Evolutionary conservation across 2,113 vertebrate genomes (phyloP).

Genomic region (Lonchura striata): DNA sequence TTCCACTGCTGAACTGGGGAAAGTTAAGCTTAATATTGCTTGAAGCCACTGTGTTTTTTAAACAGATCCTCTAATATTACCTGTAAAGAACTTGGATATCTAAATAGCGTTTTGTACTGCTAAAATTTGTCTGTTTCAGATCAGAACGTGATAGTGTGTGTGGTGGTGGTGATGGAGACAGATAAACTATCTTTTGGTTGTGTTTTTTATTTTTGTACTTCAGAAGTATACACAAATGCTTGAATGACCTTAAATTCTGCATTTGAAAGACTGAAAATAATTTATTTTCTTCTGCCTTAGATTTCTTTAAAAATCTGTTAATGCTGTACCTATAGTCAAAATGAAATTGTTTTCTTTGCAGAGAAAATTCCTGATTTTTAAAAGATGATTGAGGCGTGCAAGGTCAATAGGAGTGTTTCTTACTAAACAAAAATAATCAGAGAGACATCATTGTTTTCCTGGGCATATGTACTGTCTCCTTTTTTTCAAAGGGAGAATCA

Average conservation of each 20-base stretch:
- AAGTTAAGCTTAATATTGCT: neutral
- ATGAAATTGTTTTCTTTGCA: neutral
- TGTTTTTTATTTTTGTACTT: neutral
- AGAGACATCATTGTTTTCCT: neutral
- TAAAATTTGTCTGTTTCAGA: neutral
- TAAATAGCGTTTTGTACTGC: neutral
- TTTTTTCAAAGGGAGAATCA: neutral
- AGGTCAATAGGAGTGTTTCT: neutral
- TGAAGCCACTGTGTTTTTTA: neutral
- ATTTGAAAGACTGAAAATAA: neutral
- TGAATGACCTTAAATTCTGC: neutral
- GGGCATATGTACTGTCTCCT: neutral
- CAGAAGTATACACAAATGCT: neutral
- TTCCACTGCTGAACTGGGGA: neutral
- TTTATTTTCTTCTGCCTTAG: neutral
- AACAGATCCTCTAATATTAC: neutral
- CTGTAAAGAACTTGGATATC: neutral
- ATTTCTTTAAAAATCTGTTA: neutral
- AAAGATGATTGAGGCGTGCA: neutral
- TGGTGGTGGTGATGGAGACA: neutral
- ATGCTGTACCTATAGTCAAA: neutral
- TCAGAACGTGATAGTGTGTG: neutral
- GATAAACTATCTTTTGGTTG: neutral
- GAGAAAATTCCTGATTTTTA: neutral
- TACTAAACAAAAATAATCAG: neutral